Percentiles rank a stretch among this genome's conserved stretches.
phyloP scores from a whole-genome alignment of 2,888 invertebrate genomes.

The Noctua janthe region DNA sequence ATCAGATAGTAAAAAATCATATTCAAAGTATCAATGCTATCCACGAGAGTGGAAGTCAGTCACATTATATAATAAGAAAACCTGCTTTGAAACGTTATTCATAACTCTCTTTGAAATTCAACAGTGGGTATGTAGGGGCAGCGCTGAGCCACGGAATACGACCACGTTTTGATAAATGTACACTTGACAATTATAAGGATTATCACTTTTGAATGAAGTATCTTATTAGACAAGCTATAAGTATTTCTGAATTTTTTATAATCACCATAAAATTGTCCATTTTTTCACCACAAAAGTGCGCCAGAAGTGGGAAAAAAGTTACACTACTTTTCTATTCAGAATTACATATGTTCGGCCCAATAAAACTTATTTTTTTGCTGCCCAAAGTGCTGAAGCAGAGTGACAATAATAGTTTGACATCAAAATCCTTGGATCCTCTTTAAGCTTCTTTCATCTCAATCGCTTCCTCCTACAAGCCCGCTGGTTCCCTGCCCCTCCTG shows the following conservation, averaged over 20 bases:
- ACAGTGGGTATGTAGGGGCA: constrained; percentile 63
- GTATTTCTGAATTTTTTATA: neutral
- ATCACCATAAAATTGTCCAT: neutral
- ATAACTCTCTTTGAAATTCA: constrained; percentile 76
- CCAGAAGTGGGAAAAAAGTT: neutral
- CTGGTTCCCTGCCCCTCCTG: constrained; percentile 53
- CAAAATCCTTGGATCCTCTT: neutral
- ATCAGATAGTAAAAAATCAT: constrained; percentile 1
- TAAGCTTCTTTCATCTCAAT: neutral
- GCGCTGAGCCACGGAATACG: constrained; percentile 60
- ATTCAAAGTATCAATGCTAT: constrained; percentile 20
- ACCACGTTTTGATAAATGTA: neutral
- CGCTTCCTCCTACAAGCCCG: constrained; percentile 23
- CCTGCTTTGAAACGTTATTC: constrained; percentile 68
- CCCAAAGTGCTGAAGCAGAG: neutral
- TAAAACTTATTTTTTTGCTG: neutral
- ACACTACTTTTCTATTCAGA: too few relatives aligned
- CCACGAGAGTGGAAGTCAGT: constrained; percentile 33
- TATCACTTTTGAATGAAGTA: neutral
- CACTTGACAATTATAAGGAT: neutral
- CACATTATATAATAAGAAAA: constrained; percentile 66
- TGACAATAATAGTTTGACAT: neutral
- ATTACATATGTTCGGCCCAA: neutral
- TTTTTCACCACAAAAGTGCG: too few relatives aligned
- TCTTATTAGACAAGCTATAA: neutral